Base-by-base conservation (phyloP, 2,797 vertebrate species). In the Aselliscus stoliczkanus region DNA sequence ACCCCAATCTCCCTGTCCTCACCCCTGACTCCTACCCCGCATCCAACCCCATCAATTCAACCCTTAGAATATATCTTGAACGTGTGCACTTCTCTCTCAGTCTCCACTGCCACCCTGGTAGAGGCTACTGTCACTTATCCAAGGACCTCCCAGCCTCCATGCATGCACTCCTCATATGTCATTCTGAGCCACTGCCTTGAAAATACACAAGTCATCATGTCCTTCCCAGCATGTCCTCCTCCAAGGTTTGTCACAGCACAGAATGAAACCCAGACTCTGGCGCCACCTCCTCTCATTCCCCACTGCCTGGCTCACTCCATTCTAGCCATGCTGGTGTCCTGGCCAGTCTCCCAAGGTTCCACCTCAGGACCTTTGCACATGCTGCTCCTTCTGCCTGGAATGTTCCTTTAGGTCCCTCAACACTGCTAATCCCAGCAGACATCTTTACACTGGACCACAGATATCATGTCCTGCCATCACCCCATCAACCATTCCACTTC, bases 101-200 rank as follows among this genome's bases (percentile, higher is more conserved):
- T 8, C 62, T 34, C 27, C 34, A 20, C 65, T 27, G 54, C 64
- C 52, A 31, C 52, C 39, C 72, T 4, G 21, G 17, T 14, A 1
- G 3, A 58, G 23, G 72, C 54, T 23, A 76, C 31, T 21, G 39
- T 25, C 62, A 7, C 42, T 42, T 70, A 25, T 18, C 50, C 72
- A 37, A 3, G 42, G 50, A 25, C 37, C 69, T 50, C 25, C 23
- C 1, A 13, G 31, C 25, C 67, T 47, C 69, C 56, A n/a, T 54
- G 37, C 23, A 18, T 18, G 17, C 69, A 25, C 39, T 20, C 62
- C 29, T 3, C 44, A 4, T 17, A 34, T 0, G 0, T 23, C 44
- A 54, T 42, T 34, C 79, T 42, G 25, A 42, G 39, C 7, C 12
- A 37, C 34, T 65, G 58, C 58, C 54, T 64, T 44, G 44, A n/a